phyloP scores from a whole-genome alignment of 2,797 vertebrate species.

The Euthynnus affinis region DNA sequence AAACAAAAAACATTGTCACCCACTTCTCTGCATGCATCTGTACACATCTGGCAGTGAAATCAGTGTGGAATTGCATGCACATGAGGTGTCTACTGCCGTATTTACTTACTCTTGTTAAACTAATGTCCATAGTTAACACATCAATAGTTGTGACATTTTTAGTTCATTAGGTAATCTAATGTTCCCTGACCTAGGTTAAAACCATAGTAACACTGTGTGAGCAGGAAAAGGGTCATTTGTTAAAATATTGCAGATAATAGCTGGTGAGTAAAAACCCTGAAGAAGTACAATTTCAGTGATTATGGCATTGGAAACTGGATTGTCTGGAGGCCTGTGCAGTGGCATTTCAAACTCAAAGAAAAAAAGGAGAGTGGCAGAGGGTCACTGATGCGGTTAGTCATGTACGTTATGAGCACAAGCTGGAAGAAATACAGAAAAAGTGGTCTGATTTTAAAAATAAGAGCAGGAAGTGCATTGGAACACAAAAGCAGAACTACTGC shows the following conservation, averaged over 20 bases:
- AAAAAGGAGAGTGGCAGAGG: not conserved
- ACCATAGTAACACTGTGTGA: not conserved
- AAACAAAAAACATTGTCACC: too few species aligned
- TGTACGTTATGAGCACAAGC: not conserved
- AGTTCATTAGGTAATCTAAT: too few species aligned
- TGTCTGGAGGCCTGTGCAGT: slow-evolving; percentile 4
- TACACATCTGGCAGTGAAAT: not conserved
- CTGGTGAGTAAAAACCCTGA: not conserved
- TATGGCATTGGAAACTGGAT: too few species aligned
- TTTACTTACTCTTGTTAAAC: not conserved
- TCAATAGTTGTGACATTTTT: not conserved
- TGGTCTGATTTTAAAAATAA: not conserved
- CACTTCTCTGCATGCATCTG: not conserved
- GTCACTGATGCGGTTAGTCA: not conserved
- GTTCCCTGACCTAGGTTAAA: too few species aligned
- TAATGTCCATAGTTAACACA: not conserved
- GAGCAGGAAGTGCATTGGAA: not conserved
- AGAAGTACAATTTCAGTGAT: not conserved
- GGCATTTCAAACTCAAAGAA: not conserved
- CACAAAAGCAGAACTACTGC: not conserved
- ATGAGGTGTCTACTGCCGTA: not conserved
- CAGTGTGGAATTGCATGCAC: not conserved
- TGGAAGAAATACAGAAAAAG: slow-evolving; percentile 6
- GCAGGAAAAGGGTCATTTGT: not conserved
- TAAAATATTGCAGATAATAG: not conserved